A percentile compares a stretch with the other conserved stretches of the same genome.
Evolutionary conservation across 2,888 invertebrate genomes (phyloP).

Genomic region (Ophonus ardosiacus): DNA sequence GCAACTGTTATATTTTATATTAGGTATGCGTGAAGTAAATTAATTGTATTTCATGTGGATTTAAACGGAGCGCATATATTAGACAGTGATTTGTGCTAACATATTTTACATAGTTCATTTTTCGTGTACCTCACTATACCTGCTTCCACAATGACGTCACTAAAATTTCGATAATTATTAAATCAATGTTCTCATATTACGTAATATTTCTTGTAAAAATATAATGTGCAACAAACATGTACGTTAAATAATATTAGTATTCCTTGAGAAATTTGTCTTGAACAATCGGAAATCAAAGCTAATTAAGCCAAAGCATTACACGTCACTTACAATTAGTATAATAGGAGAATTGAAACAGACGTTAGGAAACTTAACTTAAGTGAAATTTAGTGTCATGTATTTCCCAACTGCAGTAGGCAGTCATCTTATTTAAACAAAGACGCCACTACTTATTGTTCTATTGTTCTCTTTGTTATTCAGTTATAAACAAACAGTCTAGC

Average conservation of each 20-base stretch:
- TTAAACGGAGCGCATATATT: too few relatives aligned
- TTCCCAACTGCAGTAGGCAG: conserved; percentile 14
- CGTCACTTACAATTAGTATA: background rate
- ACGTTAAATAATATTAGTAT: background rate
- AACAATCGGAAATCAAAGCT: conserved; percentile 21
- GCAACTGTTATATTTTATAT: too few relatives aligned
- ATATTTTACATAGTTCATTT: too few relatives aligned
- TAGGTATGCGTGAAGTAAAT: too few relatives aligned
- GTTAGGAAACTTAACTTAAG: background rate
- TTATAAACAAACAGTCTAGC: conserved; percentile 21
- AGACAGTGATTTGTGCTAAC: too few relatives aligned
- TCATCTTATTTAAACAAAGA: conserved; percentile 24
- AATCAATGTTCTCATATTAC: background rate
- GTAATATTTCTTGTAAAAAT: background rate
- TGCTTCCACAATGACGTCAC: too few relatives aligned
- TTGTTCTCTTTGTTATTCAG: conserved; percentile 27
- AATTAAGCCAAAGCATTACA: conserved; percentile 22
- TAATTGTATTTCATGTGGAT: too few relatives aligned
- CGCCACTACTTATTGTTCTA: conserved; percentile 28
- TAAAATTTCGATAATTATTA: too few relatives aligned
- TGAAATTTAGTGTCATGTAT: conserved; percentile 28
- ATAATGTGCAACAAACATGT: background rate
- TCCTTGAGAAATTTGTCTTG: background rate
- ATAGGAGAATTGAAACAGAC: conserved; percentile 35
- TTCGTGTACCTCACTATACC: too few relatives aligned